Evolutionary conservation across 2,113 vertebrate species (phyloP), one percentile per base, ranked within the genome.

Genomic region (Phodopus roborovskii): DNA sequence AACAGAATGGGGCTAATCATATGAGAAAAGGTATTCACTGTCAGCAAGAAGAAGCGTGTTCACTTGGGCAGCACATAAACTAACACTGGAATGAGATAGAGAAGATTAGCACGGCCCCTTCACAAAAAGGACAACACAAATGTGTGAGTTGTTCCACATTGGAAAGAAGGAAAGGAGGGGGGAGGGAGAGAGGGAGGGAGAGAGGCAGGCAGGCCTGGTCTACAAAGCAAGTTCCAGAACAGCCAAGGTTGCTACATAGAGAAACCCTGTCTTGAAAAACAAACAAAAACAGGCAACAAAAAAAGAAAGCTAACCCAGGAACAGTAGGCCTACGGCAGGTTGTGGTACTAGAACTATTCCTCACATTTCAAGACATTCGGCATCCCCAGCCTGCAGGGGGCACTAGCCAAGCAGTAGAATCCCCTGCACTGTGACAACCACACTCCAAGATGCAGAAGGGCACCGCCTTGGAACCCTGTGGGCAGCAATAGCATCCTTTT

Each of bases 21-120:
- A 95, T 45, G 39, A 91, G 79, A 45, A 92, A 93, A 96, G 71
- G 26, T 82, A 50, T 91, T 24, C 39, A 78, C 87, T 83, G n/a
- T 66, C 45, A 58, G 79, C n/a, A 94, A 87, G 91, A 81, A n/a
- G 45, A 36, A 60, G 78, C 13, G 33, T 71, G 33, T 20, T n/a
- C 5, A 7, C 79, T 39, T 56, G 2, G 9, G 50, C 48, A 56
- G 16, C 9, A 4, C 77, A 6, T 12, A 11, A 0, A 11, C 30
- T 79, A 79, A 79, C 20, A 53, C 17, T 22, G 17, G 48, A 50
- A 33, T 11, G 77, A 56, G 15, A 39, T 5, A 62, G 56, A 60
- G 50, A 36, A 33, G 53, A 58, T 50, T 8, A 58, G 36, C 53
- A 16, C 39, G 36, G 53, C 12, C 36, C 33, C 36, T 26, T 7